Percentiles rank a stretch among this genome's conserved stretches.
Conservation (phyloP, 2,888 invertebrate genomes). For the Tuta absoluta region DNA sequence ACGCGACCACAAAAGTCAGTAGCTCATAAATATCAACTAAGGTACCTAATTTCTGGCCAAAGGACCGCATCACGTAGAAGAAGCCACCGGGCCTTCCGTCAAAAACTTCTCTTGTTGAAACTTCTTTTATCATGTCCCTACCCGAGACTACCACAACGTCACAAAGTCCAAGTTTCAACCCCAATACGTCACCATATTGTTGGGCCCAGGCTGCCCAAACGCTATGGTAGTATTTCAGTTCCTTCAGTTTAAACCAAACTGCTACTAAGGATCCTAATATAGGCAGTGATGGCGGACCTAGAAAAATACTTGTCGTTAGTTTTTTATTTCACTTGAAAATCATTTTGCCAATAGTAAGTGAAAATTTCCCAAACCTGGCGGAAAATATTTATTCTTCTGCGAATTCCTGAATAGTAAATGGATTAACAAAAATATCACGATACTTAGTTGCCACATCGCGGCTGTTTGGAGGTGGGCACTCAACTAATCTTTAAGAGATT, state of each 20-base stretch:
- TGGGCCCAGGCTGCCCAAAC: slow-evolving; percentile 82
- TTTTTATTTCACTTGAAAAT: slow-evolving; percentile 45
- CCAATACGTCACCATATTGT: slow-evolving; percentile 84
- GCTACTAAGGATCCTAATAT: slow-evolving; percentile 65
- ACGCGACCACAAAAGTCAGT: neutral
- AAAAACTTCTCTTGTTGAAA: slow-evolving; percentile 83
- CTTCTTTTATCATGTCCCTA: slow-evolving; percentile 82
- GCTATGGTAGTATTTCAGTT: slow-evolving; percentile 72
- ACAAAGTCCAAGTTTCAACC: slow-evolving; percentile 83
- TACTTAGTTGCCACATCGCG: slow-evolving; percentile 40
- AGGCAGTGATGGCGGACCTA: slow-evolving; percentile 64
- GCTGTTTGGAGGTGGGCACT: slow-evolving; percentile 14
- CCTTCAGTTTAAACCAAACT: slow-evolving; percentile 54
- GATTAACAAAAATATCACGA: slow-evolving; percentile 38
- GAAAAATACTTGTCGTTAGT: slow-evolving; percentile 36
- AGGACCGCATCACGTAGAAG: slow-evolving; percentile 85
- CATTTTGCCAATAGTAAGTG: neutral
- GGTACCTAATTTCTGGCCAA: slow-evolving; percentile 86
- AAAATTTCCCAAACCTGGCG: slow-evolving; percentile 41
- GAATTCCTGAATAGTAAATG: slow-evolving; percentile 32
- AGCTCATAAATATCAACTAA: slow-evolving; percentile 2
- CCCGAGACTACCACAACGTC: slow-evolving; percentile 84
- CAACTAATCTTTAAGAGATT: slow-evolving; percentile 11
- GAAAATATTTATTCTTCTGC: slow-evolving; percentile 39
- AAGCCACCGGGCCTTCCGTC: slow-evolving; percentile 88